Evolutionary conservation across 2,888 invertebrate genomes (phyloP).

Genomic region (Diarsia brunnea): DNA sequence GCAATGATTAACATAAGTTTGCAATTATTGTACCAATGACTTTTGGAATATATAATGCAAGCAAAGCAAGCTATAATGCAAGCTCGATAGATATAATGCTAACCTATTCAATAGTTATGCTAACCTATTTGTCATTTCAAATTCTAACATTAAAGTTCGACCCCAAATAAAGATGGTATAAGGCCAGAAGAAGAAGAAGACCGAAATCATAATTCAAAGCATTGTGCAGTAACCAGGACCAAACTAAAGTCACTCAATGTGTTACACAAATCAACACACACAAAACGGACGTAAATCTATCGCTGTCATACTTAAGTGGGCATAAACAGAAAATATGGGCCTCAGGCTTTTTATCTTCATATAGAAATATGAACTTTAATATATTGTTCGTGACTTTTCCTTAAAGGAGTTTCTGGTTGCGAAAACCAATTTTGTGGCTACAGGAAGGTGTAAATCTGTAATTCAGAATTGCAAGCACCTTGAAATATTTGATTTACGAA

Average conservation of each 20-base stretch:
- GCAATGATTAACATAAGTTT: background rate
- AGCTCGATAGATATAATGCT: conserved; percentile 7
- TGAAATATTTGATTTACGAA: background rate
- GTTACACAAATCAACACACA: conserved; percentile 24
- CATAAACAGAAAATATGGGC: conserved; percentile 37
- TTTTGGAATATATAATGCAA: conserved; percentile 3
- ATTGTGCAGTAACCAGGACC: background rate
- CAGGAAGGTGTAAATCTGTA: background rate
- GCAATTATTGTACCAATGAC: background rate
- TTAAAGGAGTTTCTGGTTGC: background rate
- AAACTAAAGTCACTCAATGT: no score
- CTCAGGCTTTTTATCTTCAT: conserved; percentile 14
- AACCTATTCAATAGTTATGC: background rate
- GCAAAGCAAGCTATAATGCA: conserved; percentile 12
- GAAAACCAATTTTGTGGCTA: background rate
- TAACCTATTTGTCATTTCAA: background rate
- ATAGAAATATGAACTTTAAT: conserved; percentile 30
- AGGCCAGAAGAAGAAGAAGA: background rate
- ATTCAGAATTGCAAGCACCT: no score
- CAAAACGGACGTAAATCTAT: conserved; percentile 32
- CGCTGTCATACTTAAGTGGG: conserved; percentile 34
- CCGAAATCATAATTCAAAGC: background rate
- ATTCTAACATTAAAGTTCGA: background rate
- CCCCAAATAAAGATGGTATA: background rate
- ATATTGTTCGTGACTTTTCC: conserved; percentile 11